Base-by-base conservation (phyloP, 1,140 invertebrate species). In the Megathymus violae region DNA sequence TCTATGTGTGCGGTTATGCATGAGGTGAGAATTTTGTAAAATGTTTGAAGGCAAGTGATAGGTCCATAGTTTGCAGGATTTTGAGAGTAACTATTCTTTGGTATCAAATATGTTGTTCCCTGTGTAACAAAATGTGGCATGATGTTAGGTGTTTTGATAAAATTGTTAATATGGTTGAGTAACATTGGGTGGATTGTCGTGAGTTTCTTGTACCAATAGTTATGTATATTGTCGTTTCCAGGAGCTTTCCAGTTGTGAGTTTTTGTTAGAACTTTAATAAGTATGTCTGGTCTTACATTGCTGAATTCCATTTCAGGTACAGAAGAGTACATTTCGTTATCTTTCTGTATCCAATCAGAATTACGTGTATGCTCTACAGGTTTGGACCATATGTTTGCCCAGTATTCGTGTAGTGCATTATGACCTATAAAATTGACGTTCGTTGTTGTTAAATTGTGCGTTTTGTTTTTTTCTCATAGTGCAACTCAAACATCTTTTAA, bases 181-280 rank as follows among this genome's bases (percentile, higher is more conserved):
- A 69, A 34, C 14, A 14, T 17, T 22, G 58, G 51, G 16, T 65
- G 62, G 19, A 11, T 59, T 10, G 22, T 56, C 14, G 62, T 62
- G 7, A 69, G 27, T 47, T 64, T 64, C 22, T 69, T 64, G 14
- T 69, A 69, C 67, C 67, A 69, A 13, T 36, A 64, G 22, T 64
- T 69, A 13, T 69, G 67, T 36, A 64, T 69, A 4, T 65, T 61
- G 47, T 65, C 67, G 1, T 51, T 47, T 3, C 67, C 67, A 7
- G 67, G 56, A 10, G 67, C 31, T 43, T 69, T 69, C 62, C 67
- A 69, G 14, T 65, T 64, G 34, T 47, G 44, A 11, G n/a, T n/a
- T 14, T 27, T 47, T 47, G 3, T 25, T 14, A 31, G 27, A 1
- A 31, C 27, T 31, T 31, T 31, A 5, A 5, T 4, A 9, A 47